phyloP scores from a whole-genome alignment of 2,113 vertebrate species.

The Halcyon senegalensis region DNA sequence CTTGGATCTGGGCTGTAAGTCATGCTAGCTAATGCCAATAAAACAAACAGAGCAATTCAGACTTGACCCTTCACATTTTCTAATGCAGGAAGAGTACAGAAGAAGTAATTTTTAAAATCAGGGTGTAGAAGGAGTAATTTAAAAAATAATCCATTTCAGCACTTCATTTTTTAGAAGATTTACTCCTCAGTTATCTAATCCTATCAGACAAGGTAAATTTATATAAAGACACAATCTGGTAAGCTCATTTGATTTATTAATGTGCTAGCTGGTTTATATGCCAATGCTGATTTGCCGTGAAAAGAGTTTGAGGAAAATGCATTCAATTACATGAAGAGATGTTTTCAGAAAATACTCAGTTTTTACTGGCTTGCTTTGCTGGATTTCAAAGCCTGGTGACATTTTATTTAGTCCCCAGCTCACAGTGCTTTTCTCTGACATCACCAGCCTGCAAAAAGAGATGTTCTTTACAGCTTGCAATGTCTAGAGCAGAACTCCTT shows the following conservation, averaged over 20 bases:
- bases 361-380: not conserved
- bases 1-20: not conserved
- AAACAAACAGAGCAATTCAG: not conserved
- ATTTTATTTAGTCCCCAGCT: conserved; percentile 17
- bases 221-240: not conserved
- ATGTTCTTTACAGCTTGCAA: not conserved
- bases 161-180: not conserved
- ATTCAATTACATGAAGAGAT: not conserved
- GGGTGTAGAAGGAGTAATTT: not conserved
- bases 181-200: not conserved
- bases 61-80: not conserved
- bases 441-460: not conserved
- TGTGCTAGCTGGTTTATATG: not conserved
- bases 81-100: not conserved
- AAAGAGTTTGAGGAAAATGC: not conserved
- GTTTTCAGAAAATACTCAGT: not conserved
- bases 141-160: not conserved
- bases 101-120: not conserved
- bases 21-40: not conserved
- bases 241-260: conserved; percentile 8
- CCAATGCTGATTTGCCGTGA: not conserved
- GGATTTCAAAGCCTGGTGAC: not conserved
- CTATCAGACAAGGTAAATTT: conserved; percentile 25
- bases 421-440: conserved; percentile 6
- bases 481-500: not conserved